A percentile compares a stretch with the other conserved stretches of the same genome.
Conservation (phyloP, 2,888 invertebrate species). For the Parnassius orleans region DNA sequence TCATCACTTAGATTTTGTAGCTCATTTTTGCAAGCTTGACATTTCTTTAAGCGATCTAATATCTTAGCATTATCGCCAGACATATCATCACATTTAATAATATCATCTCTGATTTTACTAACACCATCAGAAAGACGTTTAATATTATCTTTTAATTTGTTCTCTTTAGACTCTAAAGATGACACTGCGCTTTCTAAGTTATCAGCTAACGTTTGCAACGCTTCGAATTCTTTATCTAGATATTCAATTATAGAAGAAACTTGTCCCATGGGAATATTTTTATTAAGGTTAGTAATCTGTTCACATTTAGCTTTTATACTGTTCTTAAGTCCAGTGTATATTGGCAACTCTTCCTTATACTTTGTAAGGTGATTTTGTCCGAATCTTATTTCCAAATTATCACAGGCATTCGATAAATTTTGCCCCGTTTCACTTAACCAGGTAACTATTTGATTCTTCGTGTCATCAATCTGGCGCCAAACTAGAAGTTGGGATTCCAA, state of each 20-base stretch:
- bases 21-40: slow-evolving; percentile 86
- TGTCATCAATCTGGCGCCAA: slow-evolving; percentile 95
- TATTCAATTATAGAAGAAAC: slow-evolving; percentile 84
- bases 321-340: slow-evolving; percentile 87
- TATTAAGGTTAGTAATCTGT: slow-evolving; percentile 88
- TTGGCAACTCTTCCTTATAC: slow-evolving; percentile 92
- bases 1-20: slow-evolving; percentile 85
- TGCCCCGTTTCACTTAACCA: slow-evolving; percentile 93
- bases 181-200: slow-evolving; percentile 87
- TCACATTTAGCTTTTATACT: slow-evolving; percentile 89
- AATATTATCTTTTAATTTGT: slow-evolving; percentile 85
- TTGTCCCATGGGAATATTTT: slow-evolving; percentile 85
- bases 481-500: slow-evolving; percentile 94
- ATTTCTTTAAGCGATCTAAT: slow-evolving; percentile 87
- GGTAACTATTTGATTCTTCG: slow-evolving; percentile 89
- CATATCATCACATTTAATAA: slow-evolving; percentile 94
- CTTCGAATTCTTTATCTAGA: slow-evolving; percentile 88
- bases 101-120: slow-evolving; percentile 87
- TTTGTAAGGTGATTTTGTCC: slow-evolving; percentile 89
- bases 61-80: slow-evolving; percentile 93
- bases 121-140: slow-evolving; percentile 86
- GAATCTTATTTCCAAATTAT: slow-evolving; percentile 90
- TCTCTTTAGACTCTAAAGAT: slow-evolving; percentile 87
- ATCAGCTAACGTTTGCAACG: slow-evolving; percentile 86
- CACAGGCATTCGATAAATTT: slow-evolving; percentile 86